These are phyloP conservation scores for Acrobasis consociella DNA, from an alignment of 2,888 invertebrate species.

Conservation along the genomic window DNA sequence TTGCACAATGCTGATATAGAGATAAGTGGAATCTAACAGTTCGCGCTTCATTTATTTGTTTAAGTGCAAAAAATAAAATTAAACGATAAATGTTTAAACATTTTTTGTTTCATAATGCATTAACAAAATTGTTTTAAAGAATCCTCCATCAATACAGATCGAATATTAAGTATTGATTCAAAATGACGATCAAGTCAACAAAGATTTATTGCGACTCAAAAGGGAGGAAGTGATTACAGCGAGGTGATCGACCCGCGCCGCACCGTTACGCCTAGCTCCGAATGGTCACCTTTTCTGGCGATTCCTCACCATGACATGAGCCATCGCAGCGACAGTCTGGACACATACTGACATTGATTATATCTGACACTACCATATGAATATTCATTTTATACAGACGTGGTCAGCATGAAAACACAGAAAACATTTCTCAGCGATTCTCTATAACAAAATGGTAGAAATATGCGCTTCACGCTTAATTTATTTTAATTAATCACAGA, in stretches of 20 bases:
- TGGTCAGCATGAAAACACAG: slow-evolving; percentile 39
- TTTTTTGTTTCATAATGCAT: not conserved
- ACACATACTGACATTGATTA: slow-evolving; percentile 56
- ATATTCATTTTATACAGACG: slow-evolving; percentile 58
- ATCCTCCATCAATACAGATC: not conserved
- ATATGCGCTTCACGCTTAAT: slow-evolving; percentile 2
- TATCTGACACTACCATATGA: slow-evolving; percentile 57
- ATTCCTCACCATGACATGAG: slow-evolving; percentile 42
- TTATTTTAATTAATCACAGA: slow-evolving; percentile 20
- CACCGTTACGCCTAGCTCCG: slow-evolving; percentile 65
- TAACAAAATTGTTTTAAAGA: not conserved
- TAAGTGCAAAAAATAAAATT: no score
- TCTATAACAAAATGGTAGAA: not conserved
- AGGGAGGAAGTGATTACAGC: slow-evolving; percentile 76
- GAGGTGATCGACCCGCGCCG: slow-evolving; percentile 69
- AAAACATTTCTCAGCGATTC: slow-evolving; percentile 3
- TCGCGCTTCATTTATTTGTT: not conserved
- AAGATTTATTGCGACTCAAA: slow-evolving; percentile 72
- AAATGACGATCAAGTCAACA: slow-evolving; percentile 67
- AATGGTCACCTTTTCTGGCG: slow-evolving; percentile 58
- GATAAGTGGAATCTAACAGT: not conserved
- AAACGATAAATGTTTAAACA: no score
- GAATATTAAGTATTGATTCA: slow-evolving; percentile 38
- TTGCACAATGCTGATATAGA: not conserved
- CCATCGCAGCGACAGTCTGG: slow-evolving; percentile 35